Evolutionary conservation across 1,140 invertebrate species (phyloP).

Genomic region (Cecropterus lyciades): DNA sequence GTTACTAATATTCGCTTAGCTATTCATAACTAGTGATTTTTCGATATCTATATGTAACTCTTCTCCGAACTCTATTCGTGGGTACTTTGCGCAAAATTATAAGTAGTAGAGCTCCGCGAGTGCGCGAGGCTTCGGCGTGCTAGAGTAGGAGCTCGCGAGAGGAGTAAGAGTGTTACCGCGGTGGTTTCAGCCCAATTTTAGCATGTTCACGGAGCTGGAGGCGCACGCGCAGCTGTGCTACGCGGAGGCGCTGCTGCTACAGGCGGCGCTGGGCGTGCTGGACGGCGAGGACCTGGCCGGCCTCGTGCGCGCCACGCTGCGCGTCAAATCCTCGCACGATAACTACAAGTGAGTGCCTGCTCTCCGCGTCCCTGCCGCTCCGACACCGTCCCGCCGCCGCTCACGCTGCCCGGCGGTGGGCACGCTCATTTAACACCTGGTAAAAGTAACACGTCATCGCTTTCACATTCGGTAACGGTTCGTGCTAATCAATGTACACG

Average conservation of each 20-base stretch:
- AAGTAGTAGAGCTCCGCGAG: neutral
- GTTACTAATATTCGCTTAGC: too few relatives aligned
- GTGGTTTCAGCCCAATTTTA: slow-evolving; percentile 87
- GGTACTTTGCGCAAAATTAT: too few relatives aligned
- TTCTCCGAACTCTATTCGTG: too few relatives aligned
- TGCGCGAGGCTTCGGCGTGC: neutral
- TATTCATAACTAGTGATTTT: too few relatives aligned
- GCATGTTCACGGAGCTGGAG: slow-evolving; percentile 91
- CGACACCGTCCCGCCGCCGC: too few relatives aligned
- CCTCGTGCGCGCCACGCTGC: slow-evolving; percentile 96
- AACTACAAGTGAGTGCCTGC: slow-evolving; percentile 92
- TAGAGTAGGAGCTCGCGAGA: neutral
- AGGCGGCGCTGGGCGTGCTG: slow-evolving; percentile 95
- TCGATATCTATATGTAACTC: too few relatives aligned
- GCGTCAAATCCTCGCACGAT: slow-evolving; percentile 96
- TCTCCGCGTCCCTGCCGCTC: too few relatives aligned
- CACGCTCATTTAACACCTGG: too few relatives aligned
- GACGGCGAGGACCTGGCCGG: slow-evolving; percentile 97
- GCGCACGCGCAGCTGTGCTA: slow-evolving; percentile 98
- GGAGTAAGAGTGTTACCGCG: neutral
- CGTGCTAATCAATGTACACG: too few relatives aligned
- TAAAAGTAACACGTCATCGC: too few relatives aligned
- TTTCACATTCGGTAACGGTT: too few relatives aligned
- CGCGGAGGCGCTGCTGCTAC: slow-evolving; percentile 94
- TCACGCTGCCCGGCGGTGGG: too few relatives aligned